These are phyloP conservation scores for Dendroctonus ponderosae DNA, from an alignment of 1,140 invertebrate genomes.

Conservation along the genomic window DNA sequence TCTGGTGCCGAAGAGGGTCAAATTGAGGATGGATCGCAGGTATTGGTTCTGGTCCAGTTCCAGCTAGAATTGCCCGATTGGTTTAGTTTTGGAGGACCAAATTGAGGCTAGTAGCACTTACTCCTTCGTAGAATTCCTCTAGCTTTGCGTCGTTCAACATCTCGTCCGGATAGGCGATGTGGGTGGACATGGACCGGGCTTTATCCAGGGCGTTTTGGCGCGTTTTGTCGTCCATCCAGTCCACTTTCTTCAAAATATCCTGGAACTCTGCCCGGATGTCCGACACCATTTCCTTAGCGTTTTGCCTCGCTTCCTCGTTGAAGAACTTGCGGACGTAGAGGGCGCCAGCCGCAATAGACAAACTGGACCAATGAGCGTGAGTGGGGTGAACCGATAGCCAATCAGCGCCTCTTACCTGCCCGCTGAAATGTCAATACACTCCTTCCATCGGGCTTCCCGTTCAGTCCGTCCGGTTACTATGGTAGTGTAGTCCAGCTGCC, in stretches of 20 bases:
- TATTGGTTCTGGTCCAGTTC: constrained; percentile 57
- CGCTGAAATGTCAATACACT: constrained; percentile 56
- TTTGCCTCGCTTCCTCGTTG: constrained; percentile 54
- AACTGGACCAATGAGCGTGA: constrained; percentile 33
- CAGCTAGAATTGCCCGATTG: constrained; percentile 50
- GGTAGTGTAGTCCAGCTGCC: constrained; percentile 57
- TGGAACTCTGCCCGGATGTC: constrained; percentile 62
- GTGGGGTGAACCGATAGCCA: constrained; percentile 1
- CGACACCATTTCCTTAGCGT: constrained; percentile 65
- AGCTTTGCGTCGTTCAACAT: constrained; percentile 57
- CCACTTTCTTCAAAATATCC: constrained; percentile 59
- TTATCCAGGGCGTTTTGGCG: constrained; percentile 58
- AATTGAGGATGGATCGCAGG: constrained; percentile 59
- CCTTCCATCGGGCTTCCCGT: constrained; percentile 59
- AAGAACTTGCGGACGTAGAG: constrained; percentile 61
- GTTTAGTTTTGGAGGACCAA: constrained; percentile 2
- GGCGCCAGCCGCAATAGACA: constrained; percentile 59
- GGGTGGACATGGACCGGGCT: constrained; percentile 55
- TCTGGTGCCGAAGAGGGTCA: constrained; percentile 61
- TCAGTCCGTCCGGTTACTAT: constrained; percentile 58
- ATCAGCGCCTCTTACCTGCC: constrained; percentile 51
- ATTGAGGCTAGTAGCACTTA: constrained; percentile 24
- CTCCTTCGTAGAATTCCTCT: constrained; percentile 52
- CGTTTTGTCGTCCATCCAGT: constrained; percentile 72
- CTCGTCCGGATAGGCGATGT: constrained; percentile 63